Evolutionary conservation across 2,113 vertebrate species (phyloP).

Genomic region (Apteryx owenii): DNA sequence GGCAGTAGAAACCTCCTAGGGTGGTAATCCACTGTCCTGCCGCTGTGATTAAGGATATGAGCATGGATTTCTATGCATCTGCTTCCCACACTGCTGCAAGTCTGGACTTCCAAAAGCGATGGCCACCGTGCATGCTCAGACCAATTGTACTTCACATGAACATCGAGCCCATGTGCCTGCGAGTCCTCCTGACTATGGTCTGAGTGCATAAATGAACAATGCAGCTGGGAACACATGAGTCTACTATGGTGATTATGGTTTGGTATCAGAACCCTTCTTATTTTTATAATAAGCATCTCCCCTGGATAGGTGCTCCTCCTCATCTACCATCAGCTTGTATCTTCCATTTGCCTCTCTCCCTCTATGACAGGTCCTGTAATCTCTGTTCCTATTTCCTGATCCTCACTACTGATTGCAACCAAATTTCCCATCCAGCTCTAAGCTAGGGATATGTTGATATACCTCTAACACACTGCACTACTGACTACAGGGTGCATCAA

Average conservation of each 20-base stretch:
- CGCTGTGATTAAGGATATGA: background rate
- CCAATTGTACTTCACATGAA: background rate
- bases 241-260: background rate
- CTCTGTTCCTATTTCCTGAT: background rate
- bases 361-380: background rate
- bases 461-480: background rate
- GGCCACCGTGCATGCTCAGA: background rate
- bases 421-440: background rate
- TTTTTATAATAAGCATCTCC: background rate
- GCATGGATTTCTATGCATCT: background rate
- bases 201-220: background rate
- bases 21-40: background rate
- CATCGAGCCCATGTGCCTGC: background rate
- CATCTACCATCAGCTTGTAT: background rate
- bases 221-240: background rate
- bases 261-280: background rate
- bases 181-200: background rate
- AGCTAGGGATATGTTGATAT: background rate
- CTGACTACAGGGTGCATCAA: background rate
- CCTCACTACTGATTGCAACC: background rate
- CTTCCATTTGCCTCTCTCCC: background rate
- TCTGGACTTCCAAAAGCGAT: background rate
- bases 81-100: background rate
- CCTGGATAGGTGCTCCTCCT: background rate
- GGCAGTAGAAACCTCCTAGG: background rate